phyloP scores from a whole-genome alignment of 2,888 invertebrate species.

The Cheiracanthium punctorium region DNA sequence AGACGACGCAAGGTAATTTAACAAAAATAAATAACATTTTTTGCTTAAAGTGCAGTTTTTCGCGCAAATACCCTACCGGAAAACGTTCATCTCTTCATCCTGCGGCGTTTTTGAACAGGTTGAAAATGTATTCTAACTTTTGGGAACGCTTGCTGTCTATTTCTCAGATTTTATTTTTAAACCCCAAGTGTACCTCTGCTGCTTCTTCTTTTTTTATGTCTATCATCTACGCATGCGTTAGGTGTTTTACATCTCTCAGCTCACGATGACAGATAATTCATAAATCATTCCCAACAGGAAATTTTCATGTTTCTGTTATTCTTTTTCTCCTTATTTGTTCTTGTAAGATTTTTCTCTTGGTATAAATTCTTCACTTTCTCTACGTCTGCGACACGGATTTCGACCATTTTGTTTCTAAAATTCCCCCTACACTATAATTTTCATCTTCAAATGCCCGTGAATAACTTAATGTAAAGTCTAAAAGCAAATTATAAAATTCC shows the following conservation, averaged over 20 bases:
- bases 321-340: not conserved
- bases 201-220: not conserved
- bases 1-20: no score
- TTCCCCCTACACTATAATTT: no score
- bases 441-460: no score
- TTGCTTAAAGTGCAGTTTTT: not conserved
- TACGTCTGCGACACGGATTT: no score
- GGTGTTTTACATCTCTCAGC: constrained; percentile 19
- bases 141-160: not conserved
- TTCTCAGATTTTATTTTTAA: constrained; percentile 18
- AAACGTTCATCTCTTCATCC: not conserved
- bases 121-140: not conserved
- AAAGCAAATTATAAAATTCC: no score
- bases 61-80: not conserved
- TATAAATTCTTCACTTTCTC: no score
- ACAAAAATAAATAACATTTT: no score
- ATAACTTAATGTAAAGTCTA: no score
- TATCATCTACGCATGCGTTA: constrained; percentile 15
- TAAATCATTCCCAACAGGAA: constrained; percentile 46
- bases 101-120: constrained; percentile 4
- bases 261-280: constrained; percentile 31
- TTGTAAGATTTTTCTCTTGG: no score
- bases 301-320: not conserved
- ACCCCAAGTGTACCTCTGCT: not conserved
- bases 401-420: no score